Evolutionary conservation across 2,888 invertebrate genomes (phyloP).

Genomic region (Cephonodes hylas): DNA sequence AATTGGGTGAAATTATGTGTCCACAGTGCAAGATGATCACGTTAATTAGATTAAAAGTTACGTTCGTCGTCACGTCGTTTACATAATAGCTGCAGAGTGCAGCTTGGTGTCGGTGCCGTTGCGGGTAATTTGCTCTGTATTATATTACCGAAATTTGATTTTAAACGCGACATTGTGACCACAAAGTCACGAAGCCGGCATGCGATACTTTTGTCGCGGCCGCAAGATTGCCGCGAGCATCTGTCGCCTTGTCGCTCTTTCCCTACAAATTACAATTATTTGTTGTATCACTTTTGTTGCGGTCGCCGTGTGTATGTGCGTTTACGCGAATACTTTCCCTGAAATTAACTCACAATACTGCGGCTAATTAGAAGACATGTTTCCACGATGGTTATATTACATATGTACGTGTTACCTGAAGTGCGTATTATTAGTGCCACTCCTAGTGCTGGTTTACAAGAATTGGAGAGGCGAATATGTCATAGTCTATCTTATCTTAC

Average conservation of each 20-base stretch:
- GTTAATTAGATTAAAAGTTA: slow-evolving; percentile 37
- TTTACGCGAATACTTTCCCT: slow-evolving; percentile 59
- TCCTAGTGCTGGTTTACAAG: too few relatives aligned
- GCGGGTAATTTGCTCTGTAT: slow-evolving; percentile 51
- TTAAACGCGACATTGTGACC: slow-evolving; percentile 74
- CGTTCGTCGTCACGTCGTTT: slow-evolving; percentile 46
- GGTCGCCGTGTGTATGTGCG: slow-evolving; percentile 48
- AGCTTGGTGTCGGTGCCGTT: slow-evolving; percentile 49
- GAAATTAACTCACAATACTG: slow-evolving; percentile 9
- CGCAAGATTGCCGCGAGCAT: slow-evolving; percentile 77
- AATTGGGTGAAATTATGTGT: slow-evolving; percentile 24
- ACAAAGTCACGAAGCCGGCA: slow-evolving; percentile 67
- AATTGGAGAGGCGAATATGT: too few relatives aligned
- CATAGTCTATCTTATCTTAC: too few relatives aligned
- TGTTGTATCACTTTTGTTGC: slow-evolving; percentile 64
- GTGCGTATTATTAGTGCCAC: too few relatives aligned
- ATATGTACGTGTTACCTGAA: too few relatives aligned
- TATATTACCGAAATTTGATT: slow-evolving; percentile 70
- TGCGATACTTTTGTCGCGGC: slow-evolving; percentile 56
- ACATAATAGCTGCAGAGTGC: slow-evolving; percentile 45
- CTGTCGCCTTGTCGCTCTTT: slow-evolving; percentile 78
- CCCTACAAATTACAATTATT: slow-evolving; percentile 71
- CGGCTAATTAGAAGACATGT: background rate
- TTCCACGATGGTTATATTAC: background rate
- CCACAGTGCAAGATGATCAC: slow-evolving; percentile 18